These are phyloP conservation scores for Cetoscarus ocellatus DNA, from an alignment of 2,797 vertebrate species.

Conservation along the genomic window DNA sequence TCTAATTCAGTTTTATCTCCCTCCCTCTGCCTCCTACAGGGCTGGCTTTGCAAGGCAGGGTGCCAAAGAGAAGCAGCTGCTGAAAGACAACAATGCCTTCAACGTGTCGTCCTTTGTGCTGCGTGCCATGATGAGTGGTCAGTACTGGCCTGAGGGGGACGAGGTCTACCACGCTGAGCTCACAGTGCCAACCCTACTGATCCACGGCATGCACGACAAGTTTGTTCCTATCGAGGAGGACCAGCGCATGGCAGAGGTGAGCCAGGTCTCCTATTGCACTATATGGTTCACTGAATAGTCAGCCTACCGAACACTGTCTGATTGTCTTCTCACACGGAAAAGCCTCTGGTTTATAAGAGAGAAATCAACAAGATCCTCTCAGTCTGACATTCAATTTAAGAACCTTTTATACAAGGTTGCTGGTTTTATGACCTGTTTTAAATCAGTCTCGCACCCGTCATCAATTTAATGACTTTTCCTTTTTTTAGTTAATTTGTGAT, in stretches of 20 bases:
- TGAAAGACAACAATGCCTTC: constrained; percentile 96
- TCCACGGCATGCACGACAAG: constrained; percentile 97
- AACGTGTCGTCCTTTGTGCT: constrained; percentile 96
- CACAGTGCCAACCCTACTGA: constrained; percentile 92
- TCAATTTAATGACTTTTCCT: too few relatives aligned
- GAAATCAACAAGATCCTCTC: not conserved
- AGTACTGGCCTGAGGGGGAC: constrained; percentile 99
- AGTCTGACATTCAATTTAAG: not conserved
- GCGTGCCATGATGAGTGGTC: constrained; percentile 96
- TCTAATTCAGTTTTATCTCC: constrained; percentile 8
- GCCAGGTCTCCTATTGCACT: not conserved
- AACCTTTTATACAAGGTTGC: not conserved
- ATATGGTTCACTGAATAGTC: not conserved
- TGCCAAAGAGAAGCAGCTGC: constrained; percentile 94
- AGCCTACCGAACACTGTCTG: not conserved
- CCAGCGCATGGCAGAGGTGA: constrained; percentile 97
- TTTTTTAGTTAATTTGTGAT: too few relatives aligned
- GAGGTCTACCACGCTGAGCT: constrained; percentile 97
- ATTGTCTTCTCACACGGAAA: too few relatives aligned
- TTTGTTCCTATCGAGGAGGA: constrained; percentile 97
- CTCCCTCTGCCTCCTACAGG: constrained; percentile 73
- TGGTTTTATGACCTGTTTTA: not conserved
- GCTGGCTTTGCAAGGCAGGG: constrained; percentile 96
- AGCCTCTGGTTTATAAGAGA: not conserved
- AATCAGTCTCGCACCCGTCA: too few relatives aligned